phyloP scores from a whole-genome alignment of 2,113 vertebrate genomes.

The Merops nubicus region DNA sequence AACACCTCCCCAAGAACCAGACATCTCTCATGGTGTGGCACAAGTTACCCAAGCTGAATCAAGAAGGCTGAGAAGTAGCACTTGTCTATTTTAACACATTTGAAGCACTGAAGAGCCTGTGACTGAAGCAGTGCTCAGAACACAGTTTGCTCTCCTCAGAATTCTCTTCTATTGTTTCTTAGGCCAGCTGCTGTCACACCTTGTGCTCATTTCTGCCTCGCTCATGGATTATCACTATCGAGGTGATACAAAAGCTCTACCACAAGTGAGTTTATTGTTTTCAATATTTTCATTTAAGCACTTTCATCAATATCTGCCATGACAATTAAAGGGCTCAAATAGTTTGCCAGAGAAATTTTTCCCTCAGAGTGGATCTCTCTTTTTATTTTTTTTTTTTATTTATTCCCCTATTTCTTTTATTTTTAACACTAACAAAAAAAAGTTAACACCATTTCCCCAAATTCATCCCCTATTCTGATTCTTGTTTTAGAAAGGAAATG shows the following conservation, averaged over 20 bases:
- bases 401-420: constrained; percentile 13
- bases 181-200: not conserved
- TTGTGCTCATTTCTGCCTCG: constrained; percentile 16
- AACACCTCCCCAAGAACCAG: not conserved
- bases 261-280: constrained; percentile 56
- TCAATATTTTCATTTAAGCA: constrained; percentile 65
- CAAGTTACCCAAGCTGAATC: not conserved
- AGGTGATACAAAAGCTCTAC: constrained; percentile 47
- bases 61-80: not conserved
- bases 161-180: not conserved
- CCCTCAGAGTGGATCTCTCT: fast-evolving
- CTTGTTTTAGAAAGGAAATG: constrained; percentile 83
- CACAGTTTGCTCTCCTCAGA: not conserved
- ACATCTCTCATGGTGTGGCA: fast-evolving
- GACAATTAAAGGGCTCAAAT: constrained; percentile 70
- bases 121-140: not conserved
- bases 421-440: constrained; percentile 19
- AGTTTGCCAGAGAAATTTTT: constrained; percentile 7
- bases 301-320: constrained; percentile 69
- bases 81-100: not conserved
- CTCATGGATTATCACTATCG: constrained; percentile 12
- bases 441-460: constrained; percentile 68
- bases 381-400: not conserved
- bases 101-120: not conserved
- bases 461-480: constrained; percentile 78